phyloP scores from a whole-genome alignment of 2,797 vertebrate genomes.

The Clarias fuscus region DNA sequence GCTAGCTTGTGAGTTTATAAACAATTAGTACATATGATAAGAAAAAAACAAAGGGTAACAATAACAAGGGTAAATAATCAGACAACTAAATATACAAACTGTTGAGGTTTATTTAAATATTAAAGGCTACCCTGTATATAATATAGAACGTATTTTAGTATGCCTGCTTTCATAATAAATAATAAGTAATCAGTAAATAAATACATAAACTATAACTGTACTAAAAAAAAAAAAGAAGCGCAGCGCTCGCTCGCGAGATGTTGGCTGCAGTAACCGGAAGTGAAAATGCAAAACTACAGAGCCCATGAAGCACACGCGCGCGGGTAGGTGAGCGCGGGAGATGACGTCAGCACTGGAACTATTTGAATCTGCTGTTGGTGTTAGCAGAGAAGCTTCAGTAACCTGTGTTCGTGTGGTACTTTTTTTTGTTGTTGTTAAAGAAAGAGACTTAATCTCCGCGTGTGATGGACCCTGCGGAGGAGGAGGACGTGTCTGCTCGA shows the following conservation, averaged over 20 bases:
- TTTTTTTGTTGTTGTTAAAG: no score
- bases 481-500: conserved; percentile 51
- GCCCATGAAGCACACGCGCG: conserved; percentile 1
- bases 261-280: not conserved
- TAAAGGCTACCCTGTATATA: not conserved
- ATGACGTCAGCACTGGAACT: not conserved
- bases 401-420: not conserved
- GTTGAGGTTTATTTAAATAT: not conserved
- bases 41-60: not conserved
- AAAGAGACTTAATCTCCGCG: no score
- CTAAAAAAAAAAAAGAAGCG: not conserved
- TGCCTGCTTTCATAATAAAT: not conserved
- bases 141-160: not conserved
- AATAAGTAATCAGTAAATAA: not conserved
- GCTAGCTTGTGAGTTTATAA: not conserved
- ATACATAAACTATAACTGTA: no score
- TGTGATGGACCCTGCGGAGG: conserved; percentile 40
- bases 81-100: not conserved
- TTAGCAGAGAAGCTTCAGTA: not conserved
- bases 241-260: not conserved
- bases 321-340: conserved; percentile 10
- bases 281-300: conserved; percentile 1
- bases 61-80: not conserved
- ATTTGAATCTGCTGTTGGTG: conserved; percentile 30
- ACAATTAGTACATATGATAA: not conserved